Evolutionary conservation across 2,888 invertebrate genomes (phyloP).

Genomic region (Ochropleura leucogaster): DNA sequence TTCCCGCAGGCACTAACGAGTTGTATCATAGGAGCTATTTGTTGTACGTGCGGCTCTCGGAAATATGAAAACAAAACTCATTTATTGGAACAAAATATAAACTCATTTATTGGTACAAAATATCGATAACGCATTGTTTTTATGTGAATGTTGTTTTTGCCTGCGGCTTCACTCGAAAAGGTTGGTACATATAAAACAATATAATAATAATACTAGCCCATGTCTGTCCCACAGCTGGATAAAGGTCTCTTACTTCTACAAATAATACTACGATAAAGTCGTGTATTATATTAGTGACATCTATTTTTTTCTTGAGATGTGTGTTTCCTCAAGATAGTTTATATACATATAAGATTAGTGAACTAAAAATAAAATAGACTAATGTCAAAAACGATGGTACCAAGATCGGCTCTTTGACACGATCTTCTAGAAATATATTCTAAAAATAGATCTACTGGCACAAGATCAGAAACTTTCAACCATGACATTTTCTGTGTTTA

Average conservation of each 20-base stretch:
- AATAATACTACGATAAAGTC: too few species aligned
- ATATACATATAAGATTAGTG: not conserved
- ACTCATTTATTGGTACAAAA: conserved; percentile 2
- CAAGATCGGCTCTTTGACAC: conserved; percentile 24
- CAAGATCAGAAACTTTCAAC: conserved; percentile 20
- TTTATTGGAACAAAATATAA: not conserved
- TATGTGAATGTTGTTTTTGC: not conserved
- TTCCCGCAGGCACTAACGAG: not conserved
- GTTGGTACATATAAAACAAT: too few species aligned
- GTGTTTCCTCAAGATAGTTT: too few species aligned
- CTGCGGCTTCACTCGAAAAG: not conserved
- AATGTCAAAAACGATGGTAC: not conserved
- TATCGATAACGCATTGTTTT: not conserved
- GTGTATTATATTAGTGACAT: too few species aligned
- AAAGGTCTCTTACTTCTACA: too few species aligned
- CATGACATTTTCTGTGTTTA: not conserved
- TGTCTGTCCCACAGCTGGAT: too few species aligned
- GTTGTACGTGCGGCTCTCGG: not conserved
- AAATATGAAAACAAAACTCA: not conserved
- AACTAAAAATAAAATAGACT: conserved; percentile 12
- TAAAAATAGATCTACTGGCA: conserved; percentile 44
- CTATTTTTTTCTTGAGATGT: too few species aligned
- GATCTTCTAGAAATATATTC: conserved; percentile 20
- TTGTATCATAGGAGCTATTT: conserved; percentile 18
- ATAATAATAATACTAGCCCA: too few species aligned